A percentile compares a stretch with the other conserved stretches of the same genome.
Conservation (phyloP, 2,888 invertebrate species). For the Glomeris marginata region DNA sequence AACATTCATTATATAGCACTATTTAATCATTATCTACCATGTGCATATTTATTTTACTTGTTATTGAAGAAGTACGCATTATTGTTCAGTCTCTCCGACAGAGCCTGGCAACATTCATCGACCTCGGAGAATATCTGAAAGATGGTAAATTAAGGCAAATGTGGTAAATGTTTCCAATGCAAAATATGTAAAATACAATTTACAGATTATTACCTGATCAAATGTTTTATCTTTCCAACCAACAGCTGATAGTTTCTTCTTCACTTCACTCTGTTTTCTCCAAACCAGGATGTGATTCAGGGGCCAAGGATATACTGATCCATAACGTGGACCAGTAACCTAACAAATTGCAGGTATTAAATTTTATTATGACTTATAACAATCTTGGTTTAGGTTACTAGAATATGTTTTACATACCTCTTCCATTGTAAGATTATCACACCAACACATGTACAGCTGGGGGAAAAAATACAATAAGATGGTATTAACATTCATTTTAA, state of each 20-base stretch:
- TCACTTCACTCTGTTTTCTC: conserved; percentile 51
- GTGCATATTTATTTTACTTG: conserved; percentile 20
- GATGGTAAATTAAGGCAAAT: conserved; percentile 17
- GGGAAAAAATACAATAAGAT: conserved; percentile 19
- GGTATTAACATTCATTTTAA: not conserved
- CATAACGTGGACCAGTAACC: conserved; percentile 70
- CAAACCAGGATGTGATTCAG: conserved; percentile 65
- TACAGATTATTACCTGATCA: conserved; percentile 45
- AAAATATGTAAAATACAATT: not conserved
- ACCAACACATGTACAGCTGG: conserved; percentile 73
- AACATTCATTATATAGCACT: not conserved
- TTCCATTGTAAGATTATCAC: conserved; percentile 59
- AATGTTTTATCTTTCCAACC: conserved; percentile 68
- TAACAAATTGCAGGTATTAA: conserved; percentile 12
- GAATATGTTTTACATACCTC: conserved; percentile 26
- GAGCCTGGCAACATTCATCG: conserved; percentile 69
- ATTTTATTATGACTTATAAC: not conserved
- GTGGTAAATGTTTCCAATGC: conserved; percentile 14
- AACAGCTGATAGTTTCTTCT: conserved; percentile 55
- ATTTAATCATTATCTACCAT: not conserved
- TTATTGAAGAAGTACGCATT: conserved; percentile 53
- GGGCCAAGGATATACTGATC: conserved; percentile 88
- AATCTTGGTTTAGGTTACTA: not conserved
- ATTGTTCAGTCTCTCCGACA: conserved; percentile 67
- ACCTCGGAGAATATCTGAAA: conserved; percentile 43